phyloP scores from a whole-genome alignment of 2,113 vertebrate genomes.

The Serilophus lunatus region DNA sequence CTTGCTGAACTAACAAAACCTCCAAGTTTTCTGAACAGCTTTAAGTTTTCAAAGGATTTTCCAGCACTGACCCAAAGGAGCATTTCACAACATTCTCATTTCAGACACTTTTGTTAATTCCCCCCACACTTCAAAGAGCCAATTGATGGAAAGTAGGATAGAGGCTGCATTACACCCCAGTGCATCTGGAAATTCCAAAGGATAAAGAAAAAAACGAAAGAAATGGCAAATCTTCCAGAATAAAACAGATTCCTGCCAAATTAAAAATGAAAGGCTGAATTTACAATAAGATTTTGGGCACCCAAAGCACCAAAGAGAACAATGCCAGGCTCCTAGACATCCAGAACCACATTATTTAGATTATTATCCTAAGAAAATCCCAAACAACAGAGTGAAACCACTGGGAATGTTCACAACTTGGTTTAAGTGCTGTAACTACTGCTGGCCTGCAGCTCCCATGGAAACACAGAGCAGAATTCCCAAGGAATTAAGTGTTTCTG shows the following conservation, averaged over 20 bases:
- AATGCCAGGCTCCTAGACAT: background rate
- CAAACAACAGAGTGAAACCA: background rate
- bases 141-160: background rate
- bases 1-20: background rate
- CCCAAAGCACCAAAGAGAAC: background rate
- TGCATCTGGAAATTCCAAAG: background rate
- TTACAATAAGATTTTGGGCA: background rate
- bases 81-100: background rate
- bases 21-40: background rate
- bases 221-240: background rate
- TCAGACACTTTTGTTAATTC: background rate
- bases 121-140: fast-evolving
- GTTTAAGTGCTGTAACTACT: fast-evolving
- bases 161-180: background rate
- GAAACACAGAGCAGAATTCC: background rate
- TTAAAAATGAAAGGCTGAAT: background rate
- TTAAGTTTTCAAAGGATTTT: background rate
- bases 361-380: background rate
- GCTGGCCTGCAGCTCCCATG: fast-evolving
- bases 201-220: background rate
- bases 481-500: background rate
- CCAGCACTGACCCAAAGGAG: background rate
- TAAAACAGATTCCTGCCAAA: background rate
- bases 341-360: background rate
- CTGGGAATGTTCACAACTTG: background rate